phyloP scores from a whole-genome alignment of 2,888 invertebrate genomes.

The Sycophila texana region DNA sequence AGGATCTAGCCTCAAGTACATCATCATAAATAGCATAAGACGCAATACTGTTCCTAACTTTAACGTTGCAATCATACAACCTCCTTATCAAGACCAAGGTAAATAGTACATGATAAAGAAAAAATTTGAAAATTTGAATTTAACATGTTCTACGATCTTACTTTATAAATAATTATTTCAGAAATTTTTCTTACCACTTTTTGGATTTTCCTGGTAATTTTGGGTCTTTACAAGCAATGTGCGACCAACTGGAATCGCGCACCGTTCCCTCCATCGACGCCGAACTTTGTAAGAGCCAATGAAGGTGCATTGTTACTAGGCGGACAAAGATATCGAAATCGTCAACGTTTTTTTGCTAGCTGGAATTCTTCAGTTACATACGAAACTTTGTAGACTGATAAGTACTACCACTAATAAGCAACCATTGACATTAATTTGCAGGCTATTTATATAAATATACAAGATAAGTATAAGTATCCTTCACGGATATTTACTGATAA shows the following conservation, averaged over 20 bases:
- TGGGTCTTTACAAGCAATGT: conserved; percentile 78
- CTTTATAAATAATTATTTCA: conserved; percentile 72
- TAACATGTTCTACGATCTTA: conserved; percentile 14
- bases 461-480: background rate
- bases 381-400: background rate
- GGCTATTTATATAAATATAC: background rate
- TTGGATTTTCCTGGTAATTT: conserved; percentile 78
- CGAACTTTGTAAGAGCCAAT: background rate
- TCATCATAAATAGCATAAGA: conserved; percentile 82
- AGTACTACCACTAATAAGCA: background rate
- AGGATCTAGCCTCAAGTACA: conserved; percentile 82
- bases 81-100: conserved; percentile 81
- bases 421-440: background rate
- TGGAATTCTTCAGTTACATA: background rate
- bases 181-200: conserved; percentile 78
- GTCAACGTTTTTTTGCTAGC: conserved; percentile 13
- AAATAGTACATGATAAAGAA: conserved; percentile 54
- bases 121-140: background rate
- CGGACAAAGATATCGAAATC: conserved; percentile 8
- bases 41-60: conserved; percentile 80
- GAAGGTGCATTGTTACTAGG: conserved; percentile 35
- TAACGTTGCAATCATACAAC: conserved; percentile 78
- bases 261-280: conserved; percentile 37
- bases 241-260: conserved; percentile 43
- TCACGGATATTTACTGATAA: background rate